A percentile compares a stretch with the other conserved stretches of the same genome.
Evolutionary conservation across 1,140 invertebrate genomes (phyloP).

Genomic region (Pseudomyrmex dendroicus): DNA sequence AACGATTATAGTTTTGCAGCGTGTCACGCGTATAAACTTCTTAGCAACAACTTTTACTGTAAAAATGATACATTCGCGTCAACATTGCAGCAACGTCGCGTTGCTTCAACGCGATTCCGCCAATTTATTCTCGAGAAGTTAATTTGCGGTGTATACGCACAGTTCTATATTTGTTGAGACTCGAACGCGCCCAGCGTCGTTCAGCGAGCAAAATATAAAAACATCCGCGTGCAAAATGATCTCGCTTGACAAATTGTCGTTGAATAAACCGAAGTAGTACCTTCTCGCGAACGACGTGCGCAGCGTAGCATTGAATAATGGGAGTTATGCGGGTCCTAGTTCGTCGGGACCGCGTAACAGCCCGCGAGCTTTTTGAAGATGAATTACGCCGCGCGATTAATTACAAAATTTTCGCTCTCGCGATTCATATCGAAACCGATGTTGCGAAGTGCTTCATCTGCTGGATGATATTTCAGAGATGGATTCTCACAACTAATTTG

Average conservation of each 20-base stretch:
- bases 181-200: neutral
- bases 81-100: neutral
- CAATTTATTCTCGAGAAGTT: conserved; percentile 43
- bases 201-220: conserved; percentile 38
- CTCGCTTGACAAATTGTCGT: conserved; percentile 56
- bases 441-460: neutral
- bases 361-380: conserved; percentile 49
- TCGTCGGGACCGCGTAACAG: conserved; percentile 31
- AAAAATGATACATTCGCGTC: neutral
- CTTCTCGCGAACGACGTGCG: conserved; percentile 45
- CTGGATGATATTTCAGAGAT: neutral
- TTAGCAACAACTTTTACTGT: conserved; percentile 1
- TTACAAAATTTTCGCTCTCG: conserved; percentile 43
- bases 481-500: neutral
- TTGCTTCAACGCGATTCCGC: neutral
- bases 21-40: neutral
- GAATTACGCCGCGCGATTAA: conserved; percentile 48
- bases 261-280: conserved; percentile 54
- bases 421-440: conserved; percentile 10
- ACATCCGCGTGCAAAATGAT: conserved; percentile 25
- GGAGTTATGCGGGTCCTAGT: conserved; percentile 54
- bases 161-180: conserved; percentile 34
- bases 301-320: conserved; percentile 56
- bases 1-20: neutral
- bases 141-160: conserved; percentile 22